Evolutionary conservation across 2,888 invertebrate genomes (phyloP), one percentile per base, ranked within the genome.

Genomic region (Biston betularia): DNA sequence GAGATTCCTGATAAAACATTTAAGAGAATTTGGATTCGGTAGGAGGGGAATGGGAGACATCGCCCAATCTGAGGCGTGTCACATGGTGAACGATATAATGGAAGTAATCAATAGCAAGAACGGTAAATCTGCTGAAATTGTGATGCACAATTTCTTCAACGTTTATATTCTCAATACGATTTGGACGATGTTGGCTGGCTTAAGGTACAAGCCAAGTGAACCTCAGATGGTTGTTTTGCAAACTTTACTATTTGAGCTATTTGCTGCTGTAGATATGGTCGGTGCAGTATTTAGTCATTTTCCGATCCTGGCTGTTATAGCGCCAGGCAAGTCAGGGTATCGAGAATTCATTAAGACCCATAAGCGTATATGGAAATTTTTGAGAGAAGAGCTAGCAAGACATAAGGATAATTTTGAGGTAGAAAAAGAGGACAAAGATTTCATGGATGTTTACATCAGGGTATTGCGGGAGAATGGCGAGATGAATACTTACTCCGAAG

Each of bases 181-280:
- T 0, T 98, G 97, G 97, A 95, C 95, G 56, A 97, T 98, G 97
- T 95, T 97, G 95, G 96, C 97, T 6, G 96, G 97, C 1, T 95
- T 95, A 49, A 94, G 97, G 57, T 97, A 97, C 79, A 95, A 95
- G 58, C 95, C 95, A 0, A 96, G 95, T 42, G 97, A 97, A 73
- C 91, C 95, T 40, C 95, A 96, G 76, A 94, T 97, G 83, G 94
- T 94, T 70, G 89, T 95, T 15, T 89, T 97, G 0, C 96, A 97
- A 85, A 91, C 88, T 35, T 94, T 97, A 70, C 89, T 97, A 52
- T 95, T 95, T 34, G 96, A 96, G 72, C 89, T 97, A 9, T 95
- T 97, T 71, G 94, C 95, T 48, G 95, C 96, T 33, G 94, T 97
- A 5, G 97, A 97, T 74, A 97, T 97, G 97, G 96, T 97, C 2